Percentiles rank a stretch among this genome's conserved stretches.
Evolutionary conservation across 2,113 vertebrate genomes (phyloP).

Genomic region (Melospiza georgiana): DNA sequence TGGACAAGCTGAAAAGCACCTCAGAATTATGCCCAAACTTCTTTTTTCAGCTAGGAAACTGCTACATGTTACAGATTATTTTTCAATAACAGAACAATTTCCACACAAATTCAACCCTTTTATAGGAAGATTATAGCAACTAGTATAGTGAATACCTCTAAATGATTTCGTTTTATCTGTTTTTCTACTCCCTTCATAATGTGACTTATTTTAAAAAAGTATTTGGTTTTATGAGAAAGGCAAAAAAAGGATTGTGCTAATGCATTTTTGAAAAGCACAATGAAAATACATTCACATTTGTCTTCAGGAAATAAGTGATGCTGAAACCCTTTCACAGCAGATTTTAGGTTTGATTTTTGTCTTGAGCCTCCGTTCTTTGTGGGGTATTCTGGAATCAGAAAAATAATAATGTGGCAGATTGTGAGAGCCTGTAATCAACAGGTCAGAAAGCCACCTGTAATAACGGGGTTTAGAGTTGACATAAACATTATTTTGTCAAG

Average conservation of each 20-base stretch:
- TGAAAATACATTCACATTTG: neutral
- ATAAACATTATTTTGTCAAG: neutral
- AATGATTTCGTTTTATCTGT: neutral
- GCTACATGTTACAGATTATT: neutral
- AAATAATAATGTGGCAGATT: neutral
- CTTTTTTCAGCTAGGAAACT: neutral
- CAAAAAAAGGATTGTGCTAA: neutral
- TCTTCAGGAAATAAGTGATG: neutral
- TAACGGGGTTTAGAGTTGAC: neutral
- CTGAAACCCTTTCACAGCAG: neutral
- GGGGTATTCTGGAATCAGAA: neutral
- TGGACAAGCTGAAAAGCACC: neutral
- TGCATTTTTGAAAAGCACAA: neutral
- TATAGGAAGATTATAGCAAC: neutral
- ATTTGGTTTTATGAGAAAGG: neutral
- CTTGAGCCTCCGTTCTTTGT: neutral
- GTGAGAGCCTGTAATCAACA: neutral
- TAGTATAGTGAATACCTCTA: neutral
- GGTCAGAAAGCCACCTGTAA: neutral
- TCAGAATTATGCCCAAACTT: neutral
- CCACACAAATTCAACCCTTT: neutral
- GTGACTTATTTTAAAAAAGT: neutral
- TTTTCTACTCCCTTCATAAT: neutral
- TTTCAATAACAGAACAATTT: neutral
- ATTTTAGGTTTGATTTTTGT: neutral